Evolutionary conservation across 2,113 vertebrate species (phyloP), one percentile per base, ranked within the genome.

Genomic region (Varanus salvator): DNA sequence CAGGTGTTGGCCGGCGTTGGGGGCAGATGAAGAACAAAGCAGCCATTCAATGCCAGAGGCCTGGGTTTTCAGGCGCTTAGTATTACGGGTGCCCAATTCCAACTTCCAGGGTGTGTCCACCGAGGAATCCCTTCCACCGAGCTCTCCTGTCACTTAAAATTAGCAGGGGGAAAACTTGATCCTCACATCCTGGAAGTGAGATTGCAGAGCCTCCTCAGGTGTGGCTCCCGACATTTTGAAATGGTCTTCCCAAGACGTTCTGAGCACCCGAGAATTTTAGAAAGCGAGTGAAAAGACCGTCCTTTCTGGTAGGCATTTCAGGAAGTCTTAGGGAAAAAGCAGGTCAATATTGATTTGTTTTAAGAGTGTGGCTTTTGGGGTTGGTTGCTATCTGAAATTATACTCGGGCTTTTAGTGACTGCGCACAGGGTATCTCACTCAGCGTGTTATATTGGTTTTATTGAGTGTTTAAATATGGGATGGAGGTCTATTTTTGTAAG

Each of bases 1-100:
- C 15, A 1, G 1, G 60, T 5, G 0, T 76, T 0, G 0, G 5
- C 85, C 57, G 57, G 57, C 1, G 1, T 15, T 80, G 76, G 78
- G 71, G 71, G 1, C 2, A 80, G 64, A 75, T 60, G 71, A 81
- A 69, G 69, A 19, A 50, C 5, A n/a, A 19, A 4, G 29, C 29
- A 21, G 44, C 34, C 8, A 4, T 29, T 77, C 5, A 57, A 75
- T n/a, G 8, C 21, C 8, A n/a, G 25, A 68, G 75, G 57, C 14
- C 34, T 14, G 1, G 34, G 34, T 8, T 38, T 38, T 64, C 60
- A 64, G n/a, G 34, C 8, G 38, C 3, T 74, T 8, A 48, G 19
- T 50, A 2, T 78, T 78, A 60, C 8, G 48, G 5, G 25, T 14
- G 3, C 5, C 29, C 52, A 8, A 1, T 85, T n/a, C 48, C 6